A percentile compares a stretch with the other conserved stretches of the same genome.
These are phyloP conservation scores for Heliornis fulica DNA, from an alignment of 2,113 vertebrate genomes.

Conservation along the genomic window DNA sequence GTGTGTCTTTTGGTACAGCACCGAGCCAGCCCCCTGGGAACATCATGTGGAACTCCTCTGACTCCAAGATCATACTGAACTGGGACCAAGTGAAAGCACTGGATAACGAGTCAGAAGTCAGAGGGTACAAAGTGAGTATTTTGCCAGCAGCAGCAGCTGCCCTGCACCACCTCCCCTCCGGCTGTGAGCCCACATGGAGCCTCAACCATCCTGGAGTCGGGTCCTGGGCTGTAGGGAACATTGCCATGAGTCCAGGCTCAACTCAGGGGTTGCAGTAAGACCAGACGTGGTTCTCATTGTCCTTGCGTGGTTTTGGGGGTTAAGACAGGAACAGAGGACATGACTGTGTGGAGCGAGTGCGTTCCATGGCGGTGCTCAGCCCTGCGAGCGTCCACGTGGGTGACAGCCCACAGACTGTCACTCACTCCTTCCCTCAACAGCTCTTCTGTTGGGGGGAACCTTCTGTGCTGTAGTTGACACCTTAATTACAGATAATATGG, in stretches of 20 bases:
- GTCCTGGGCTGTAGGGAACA: neutral
- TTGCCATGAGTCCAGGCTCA: neutral
- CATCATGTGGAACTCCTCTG: constrained; percentile 93
- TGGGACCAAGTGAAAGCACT: constrained; percentile 98
- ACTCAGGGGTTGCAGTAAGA: neutral
- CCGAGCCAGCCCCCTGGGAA: constrained; percentile 94
- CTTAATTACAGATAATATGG: neutral
- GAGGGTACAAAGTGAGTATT: constrained; percentile 93
- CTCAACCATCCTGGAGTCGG: neutral
- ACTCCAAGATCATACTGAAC: constrained; percentile 96
- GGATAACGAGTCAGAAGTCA: constrained; percentile 98
- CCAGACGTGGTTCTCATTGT: neutral
- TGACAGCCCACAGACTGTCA: neutral
- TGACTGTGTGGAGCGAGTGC: accelerated
- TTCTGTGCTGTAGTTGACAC: neutral
- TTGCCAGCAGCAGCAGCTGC: neutral
- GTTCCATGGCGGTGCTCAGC: accelerated
- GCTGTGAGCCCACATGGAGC: neutral
- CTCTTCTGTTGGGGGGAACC: neutral
- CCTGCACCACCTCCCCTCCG: neutral
- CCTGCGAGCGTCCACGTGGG: accelerated
- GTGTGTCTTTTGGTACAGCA: constrained; percentile 71
- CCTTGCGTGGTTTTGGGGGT: accelerated
- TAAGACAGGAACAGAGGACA: neutral
- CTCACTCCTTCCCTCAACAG: neutral